Percentiles rank a stretch among this genome's conserved stretches.
Evolutionary conservation across 2,113 vertebrate species (phyloP).

Genomic region (Prochilodus magdalenae): DNA sequence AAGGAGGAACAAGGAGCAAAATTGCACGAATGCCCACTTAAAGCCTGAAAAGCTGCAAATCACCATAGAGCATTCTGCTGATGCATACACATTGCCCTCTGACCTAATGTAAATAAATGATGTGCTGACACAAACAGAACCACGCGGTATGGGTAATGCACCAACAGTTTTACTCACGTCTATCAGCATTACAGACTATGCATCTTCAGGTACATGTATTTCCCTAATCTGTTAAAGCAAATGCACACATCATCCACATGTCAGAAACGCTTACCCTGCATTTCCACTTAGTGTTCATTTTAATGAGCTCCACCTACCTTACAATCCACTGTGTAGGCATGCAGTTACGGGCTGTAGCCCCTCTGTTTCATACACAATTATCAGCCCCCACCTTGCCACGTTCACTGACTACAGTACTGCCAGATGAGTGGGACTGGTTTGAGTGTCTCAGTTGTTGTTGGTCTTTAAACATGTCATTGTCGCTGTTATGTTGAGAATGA

Average conservation of each 20-base stretch:
- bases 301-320: neutral
- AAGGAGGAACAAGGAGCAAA: conserved; percentile 13
- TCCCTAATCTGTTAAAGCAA: neutral
- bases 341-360: neutral
- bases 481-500: neutral
- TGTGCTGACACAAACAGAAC: conserved; percentile 15
- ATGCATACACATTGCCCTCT: neutral
- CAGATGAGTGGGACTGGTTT: too few species aligned
- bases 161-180: too few species aligned
- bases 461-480: neutral
- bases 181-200: neutral
- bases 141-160: neutral
- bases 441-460: neutral
- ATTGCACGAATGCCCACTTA: neutral
- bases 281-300: neutral
- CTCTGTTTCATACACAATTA: too few species aligned
- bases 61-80: conserved; percentile 2
- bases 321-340: neutral
- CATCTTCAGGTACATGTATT: neutral
- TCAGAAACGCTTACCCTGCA: neutral
- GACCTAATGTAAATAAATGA: conserved; percentile 26
- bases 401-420: neutral
- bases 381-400: too few species aligned
- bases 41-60: neutral
- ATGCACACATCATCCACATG: neutral